phyloP scores from a whole-genome alignment of 2,797 vertebrate species.

The Zonotrichia albicollis region DNA sequence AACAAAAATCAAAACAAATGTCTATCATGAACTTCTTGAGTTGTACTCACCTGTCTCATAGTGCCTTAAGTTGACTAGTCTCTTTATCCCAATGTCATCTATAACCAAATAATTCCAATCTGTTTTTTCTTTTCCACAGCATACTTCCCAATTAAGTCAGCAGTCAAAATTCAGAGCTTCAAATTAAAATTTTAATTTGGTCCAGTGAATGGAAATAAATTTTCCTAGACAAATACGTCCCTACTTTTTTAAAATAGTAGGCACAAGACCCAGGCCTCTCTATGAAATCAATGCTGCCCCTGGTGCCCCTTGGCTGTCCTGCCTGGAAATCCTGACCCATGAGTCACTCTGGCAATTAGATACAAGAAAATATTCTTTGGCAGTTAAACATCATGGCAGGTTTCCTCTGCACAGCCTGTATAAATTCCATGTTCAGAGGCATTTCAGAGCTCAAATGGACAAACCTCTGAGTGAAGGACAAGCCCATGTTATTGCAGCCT shows the following conservation, averaged over 20 bases:
- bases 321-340: not conserved
- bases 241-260: not conserved
- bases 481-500: not conserved
- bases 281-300: not conserved
- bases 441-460: not conserved
- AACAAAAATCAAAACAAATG: not conserved
- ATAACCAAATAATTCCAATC: not conserved
- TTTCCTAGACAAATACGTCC: not conserved
- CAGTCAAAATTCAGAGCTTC: not conserved
- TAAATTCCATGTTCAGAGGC: not conserved
- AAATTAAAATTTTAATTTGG: not conserved
- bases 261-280: not conserved
- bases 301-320: not conserved
- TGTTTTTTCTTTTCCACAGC: not conserved
- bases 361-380: not conserved
- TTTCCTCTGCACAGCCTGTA: not conserved
- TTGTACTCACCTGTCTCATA: not conserved
- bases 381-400: not conserved
- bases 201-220: not conserved
- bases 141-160: not conserved
- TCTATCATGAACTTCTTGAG: not conserved
- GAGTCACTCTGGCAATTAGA: not conserved
- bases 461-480: not conserved
- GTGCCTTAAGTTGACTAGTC: not conserved
- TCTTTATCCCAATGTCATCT: not conserved